Evolutionary conservation across 2,888 invertebrate genomes (phyloP).

Genomic region (Tyria jacobaeae): DNA sequence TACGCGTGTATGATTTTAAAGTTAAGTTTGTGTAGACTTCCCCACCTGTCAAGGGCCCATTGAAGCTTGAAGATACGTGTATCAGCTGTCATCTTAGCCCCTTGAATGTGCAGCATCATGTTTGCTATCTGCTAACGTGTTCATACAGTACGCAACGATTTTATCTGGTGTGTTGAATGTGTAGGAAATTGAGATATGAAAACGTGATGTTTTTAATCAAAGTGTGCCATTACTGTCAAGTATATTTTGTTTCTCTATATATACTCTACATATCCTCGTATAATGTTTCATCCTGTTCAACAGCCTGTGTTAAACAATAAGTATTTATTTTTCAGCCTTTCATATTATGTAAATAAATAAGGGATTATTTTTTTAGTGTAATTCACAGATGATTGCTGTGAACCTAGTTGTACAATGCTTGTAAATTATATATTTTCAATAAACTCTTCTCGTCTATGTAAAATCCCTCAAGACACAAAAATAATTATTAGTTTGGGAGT

Average conservation of each 20-base stretch:
- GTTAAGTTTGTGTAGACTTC: constrained; percentile 42
- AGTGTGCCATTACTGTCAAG: neutral
- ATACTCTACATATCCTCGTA: no score
- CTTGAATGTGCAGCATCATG: constrained; percentile 45
- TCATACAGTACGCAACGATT: constrained; percentile 37
- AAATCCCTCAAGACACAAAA: no score
- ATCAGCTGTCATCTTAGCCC: constrained; percentile 62
- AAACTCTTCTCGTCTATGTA: no score
- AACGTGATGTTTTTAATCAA: neutral
- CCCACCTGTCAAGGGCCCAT: constrained; percentile 65
- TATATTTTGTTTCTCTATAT: neutral
- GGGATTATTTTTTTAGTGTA: no score
- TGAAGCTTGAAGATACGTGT: constrained; percentile 63
- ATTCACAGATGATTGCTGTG: no score
- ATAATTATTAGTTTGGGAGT: no score
- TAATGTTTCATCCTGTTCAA: no score
- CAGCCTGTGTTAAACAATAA: neutral
- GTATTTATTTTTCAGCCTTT: neutral
- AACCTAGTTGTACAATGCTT: no score
- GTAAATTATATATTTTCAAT: no score
- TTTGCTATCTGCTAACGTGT: constrained; percentile 47
- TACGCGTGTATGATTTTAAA: constrained; percentile 19
- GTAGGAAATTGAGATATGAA: constrained; percentile 24
- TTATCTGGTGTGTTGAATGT: constrained; percentile 26
- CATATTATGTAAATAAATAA: neutral